Evolutionary conservation across 2,113 vertebrate genomes (phyloP).

Genomic region (Protobothrops mucrosquamatus): DNA sequence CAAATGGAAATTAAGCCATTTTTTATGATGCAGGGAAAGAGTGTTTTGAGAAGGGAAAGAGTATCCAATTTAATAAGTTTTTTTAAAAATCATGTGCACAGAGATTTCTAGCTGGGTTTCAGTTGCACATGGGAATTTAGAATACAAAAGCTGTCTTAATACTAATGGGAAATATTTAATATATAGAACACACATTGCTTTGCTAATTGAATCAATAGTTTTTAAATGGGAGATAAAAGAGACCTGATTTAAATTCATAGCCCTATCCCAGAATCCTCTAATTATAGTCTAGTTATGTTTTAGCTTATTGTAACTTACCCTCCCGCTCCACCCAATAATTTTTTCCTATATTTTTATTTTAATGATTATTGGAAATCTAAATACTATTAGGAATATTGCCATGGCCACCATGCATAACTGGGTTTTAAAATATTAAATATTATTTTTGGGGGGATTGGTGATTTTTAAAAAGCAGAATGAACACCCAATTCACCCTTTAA

Average conservation of each 20-base stretch:
- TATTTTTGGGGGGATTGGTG: background rate
- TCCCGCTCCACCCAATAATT: background rate
- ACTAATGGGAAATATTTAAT: background rate
- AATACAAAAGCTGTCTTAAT: background rate
- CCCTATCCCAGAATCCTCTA: background rate
- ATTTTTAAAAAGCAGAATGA: background rate
- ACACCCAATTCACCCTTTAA: background rate
- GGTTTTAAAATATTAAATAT: background rate
- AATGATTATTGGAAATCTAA: background rate
- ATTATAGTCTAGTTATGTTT: background rate
- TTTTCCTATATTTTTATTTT: background rate
- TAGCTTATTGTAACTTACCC: background rate
- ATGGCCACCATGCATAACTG: background rate
- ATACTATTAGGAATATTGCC: background rate
- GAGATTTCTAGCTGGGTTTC: background rate
- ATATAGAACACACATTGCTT: background rate
- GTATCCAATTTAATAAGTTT: slow-evolving; percentile 5
- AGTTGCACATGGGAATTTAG: background rate
- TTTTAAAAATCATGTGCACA: background rate
- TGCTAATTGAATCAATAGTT: background rate
- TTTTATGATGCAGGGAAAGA: slow-evolving; percentile 9
- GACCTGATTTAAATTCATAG: background rate
- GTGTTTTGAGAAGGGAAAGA: background rate
- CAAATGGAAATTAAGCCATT: slow-evolving; percentile 27
- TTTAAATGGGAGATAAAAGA: background rate